Percentiles rank a stretch among this genome's conserved stretches.
phyloP scores from a whole-genome alignment of 2,113 vertebrate genomes.

The Pelecanus crispus region DNA sequence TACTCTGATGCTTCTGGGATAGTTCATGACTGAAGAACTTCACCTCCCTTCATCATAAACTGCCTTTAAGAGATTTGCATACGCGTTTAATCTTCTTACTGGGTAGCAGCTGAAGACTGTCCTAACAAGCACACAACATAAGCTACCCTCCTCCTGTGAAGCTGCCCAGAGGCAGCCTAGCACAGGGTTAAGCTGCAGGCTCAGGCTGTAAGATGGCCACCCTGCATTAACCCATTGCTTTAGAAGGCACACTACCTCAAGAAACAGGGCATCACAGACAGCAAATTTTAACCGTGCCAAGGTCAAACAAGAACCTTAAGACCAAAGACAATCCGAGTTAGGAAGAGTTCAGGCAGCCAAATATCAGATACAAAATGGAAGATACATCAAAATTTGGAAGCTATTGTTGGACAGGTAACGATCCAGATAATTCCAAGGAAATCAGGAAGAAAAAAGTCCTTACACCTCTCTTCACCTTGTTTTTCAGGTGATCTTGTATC shows the following conservation, averaged over 20 bases:
- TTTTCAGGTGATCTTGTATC: neutral
- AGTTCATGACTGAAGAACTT: neutral
- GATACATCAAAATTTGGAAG: neutral
- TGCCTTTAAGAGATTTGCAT: neutral
- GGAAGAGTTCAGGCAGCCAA: neutral
- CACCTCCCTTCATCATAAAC: neutral
- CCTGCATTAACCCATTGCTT: fast-evolving
- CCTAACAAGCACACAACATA: neutral
- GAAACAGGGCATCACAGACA: neutral
- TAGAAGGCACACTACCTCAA: neutral
- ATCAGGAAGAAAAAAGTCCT: neutral
- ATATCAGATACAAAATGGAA: neutral
- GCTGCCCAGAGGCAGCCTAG: neutral
- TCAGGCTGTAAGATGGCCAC: neutral
- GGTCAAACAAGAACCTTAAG: neutral
- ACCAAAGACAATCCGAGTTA: neutral
- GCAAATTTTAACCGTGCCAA: neutral
- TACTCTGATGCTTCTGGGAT: neutral
- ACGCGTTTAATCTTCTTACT: constrained; percentile 39
- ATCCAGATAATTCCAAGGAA: neutral
- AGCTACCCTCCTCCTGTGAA: neutral
- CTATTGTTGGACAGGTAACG: neutral
- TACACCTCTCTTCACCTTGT: neutral
- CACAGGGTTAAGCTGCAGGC: neutral
- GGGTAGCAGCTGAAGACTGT: neutral